These are phyloP conservation scores for Dasypogon diadema DNA, from an alignment of 2,888 invertebrate genomes.

Conservation along the genomic window DNA sequence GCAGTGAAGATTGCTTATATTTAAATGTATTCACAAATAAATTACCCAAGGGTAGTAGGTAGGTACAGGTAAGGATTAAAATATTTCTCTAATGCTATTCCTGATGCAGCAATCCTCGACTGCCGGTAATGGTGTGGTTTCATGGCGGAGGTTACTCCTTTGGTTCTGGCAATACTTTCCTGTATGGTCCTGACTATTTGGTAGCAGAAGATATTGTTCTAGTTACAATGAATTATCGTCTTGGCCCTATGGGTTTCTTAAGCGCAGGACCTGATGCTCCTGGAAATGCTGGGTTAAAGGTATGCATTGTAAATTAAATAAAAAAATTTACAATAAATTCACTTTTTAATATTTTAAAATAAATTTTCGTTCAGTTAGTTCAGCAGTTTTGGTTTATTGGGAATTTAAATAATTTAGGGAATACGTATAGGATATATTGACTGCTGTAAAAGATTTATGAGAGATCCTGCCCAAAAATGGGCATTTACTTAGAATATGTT, in stretches of 20 bases:
- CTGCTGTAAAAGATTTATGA: too few species aligned
- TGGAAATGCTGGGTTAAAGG: slow-evolving; percentile 77
- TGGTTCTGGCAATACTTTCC: slow-evolving; percentile 74
- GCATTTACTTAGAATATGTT: too few species aligned
- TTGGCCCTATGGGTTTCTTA: slow-evolving; percentile 74
- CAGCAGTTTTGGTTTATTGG: too few species aligned
- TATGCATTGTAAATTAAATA: slow-evolving; percentile 59
- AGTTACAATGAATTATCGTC: slow-evolving; percentile 75
- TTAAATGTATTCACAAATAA: slow-evolving; percentile 78
- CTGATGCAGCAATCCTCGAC: slow-evolving; percentile 69
- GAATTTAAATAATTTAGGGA: too few species aligned
- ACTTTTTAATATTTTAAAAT: too few species aligned
- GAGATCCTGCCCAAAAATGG: too few species aligned
- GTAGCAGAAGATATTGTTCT: slow-evolving; percentile 74
- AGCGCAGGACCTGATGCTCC: slow-evolving; percentile 75
- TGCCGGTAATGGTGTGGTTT: slow-evolving; percentile 77
- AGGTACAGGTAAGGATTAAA: slow-evolving; percentile 30
- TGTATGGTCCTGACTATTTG: slow-evolving; percentile 75
- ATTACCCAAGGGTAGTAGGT: slow-evolving; percentile 65
- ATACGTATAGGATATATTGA: too few species aligned
- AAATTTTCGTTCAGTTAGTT: too few species aligned
- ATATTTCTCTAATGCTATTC: background rate
- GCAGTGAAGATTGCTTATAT: slow-evolving; percentile 77
- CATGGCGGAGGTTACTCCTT: slow-evolving; percentile 76
- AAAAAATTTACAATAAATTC: too few species aligned